Evolutionary conservation across 2,888 invertebrate species (phyloP).

Genomic region (Papilio elwesi): DNA sequence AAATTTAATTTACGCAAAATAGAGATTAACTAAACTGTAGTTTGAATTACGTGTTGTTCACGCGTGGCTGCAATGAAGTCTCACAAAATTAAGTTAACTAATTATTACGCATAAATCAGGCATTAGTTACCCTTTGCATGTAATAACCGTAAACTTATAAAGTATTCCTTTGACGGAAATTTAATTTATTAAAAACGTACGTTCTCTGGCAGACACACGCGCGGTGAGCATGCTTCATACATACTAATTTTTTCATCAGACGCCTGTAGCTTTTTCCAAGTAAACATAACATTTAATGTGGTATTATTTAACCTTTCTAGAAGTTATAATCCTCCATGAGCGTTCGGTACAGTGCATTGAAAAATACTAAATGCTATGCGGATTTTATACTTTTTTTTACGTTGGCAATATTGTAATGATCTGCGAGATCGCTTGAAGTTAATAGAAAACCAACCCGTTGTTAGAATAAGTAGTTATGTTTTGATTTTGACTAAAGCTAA

Average conservation of each 20-base stretch:
- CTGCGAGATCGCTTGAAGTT: conserved; percentile 22
- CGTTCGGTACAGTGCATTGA: conserved; percentile 17
- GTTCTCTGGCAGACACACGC: conserved; percentile 4
- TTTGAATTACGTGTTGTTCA: too few relatives aligned
- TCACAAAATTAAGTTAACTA: too few relatives aligned
- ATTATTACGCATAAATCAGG: too few relatives aligned
- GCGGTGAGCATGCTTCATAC: conserved; percentile 2
- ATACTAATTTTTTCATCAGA: conserved; percentile 32
- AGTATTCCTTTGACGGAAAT: conserved; percentile 34
- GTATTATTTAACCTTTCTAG: conserved; percentile 28
- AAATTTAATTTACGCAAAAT: too few relatives aligned
- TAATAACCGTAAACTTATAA: conserved; percentile 10
- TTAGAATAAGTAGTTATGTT: background rate
- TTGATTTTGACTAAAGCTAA: background rate
- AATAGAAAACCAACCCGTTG: background rate
- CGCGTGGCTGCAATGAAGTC: too few relatives aligned
- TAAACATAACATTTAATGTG: conserved; percentile 14
- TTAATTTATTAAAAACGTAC: conserved; percentile 29
- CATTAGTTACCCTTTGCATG: background rate
- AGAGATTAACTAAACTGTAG: too few relatives aligned
- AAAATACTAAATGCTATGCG: conserved; percentile 28
- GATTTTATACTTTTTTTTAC: conserved; percentile 18
- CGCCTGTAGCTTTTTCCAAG: conserved; percentile 13
- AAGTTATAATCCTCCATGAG: background rate
- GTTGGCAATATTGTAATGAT: conserved; percentile 18